phyloP scores from a whole-genome alignment of 1,140 invertebrate species.

The Augochlora pura region DNA sequence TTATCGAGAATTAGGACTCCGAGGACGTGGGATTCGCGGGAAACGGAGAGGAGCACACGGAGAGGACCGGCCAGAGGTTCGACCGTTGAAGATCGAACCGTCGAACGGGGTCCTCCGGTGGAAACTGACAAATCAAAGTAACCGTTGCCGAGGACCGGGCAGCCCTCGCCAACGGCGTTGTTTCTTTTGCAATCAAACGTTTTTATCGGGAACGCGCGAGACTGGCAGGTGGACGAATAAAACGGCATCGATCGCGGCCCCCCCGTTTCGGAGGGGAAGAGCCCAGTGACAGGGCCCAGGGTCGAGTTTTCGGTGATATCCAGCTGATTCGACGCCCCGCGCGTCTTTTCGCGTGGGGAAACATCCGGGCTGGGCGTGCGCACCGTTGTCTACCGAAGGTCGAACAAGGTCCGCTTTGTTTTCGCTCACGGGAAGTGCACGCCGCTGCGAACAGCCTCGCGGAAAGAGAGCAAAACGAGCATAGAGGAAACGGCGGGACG shows the following conservation, averaged over 20 bases:
- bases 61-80: neutral
- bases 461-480: neutral
- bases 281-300: no score
- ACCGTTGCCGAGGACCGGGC: neutral
- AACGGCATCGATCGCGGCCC: neutral
- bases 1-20: no score
- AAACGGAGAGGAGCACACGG: neutral
- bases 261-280: no score
- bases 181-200: neutral
- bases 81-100: neutral
- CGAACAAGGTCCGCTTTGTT: neutral
- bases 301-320: no score
- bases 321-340: no score
- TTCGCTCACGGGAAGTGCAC: no score
- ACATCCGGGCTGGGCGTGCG: no score
- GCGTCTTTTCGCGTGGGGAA: no score
- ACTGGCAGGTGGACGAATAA: neutral
- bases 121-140: constrained; percentile 12
- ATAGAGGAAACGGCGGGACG: neutral
- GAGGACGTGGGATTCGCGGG: neutral
- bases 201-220: neutral
- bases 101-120: neutral
- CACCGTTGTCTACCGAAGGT: neutral
- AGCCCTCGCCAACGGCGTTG: neutral
- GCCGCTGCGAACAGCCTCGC: neutral